Percentiles rank a stretch among this genome's conserved stretches.
These are phyloP conservation scores for Ormyrus rosae DNA, from an alignment of 2,888 invertebrate genomes.

Conservation along the genomic window DNA sequence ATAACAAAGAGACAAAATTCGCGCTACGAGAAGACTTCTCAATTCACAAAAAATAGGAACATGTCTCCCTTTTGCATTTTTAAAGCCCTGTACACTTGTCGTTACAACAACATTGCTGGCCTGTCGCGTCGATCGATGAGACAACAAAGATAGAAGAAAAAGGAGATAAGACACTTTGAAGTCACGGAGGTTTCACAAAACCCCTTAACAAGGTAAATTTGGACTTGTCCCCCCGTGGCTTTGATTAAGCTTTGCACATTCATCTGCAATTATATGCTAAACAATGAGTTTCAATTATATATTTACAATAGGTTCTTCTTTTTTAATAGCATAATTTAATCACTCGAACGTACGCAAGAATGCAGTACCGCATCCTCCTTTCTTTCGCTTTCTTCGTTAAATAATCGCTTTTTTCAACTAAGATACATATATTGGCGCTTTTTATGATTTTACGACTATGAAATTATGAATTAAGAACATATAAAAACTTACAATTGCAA, in stretches of 20 bases:
- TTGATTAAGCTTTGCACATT: conserved; percentile 64
- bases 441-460: conserved; percentile 69
- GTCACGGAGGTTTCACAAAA: conserved; percentile 66
- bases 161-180: conserved; percentile 73
- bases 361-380: conserved; percentile 33
- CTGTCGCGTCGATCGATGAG: conserved; percentile 62
- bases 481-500: conserved; percentile 72
- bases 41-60: conserved; percentile 57
- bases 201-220: conserved; percentile 54
- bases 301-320: conserved; percentile 54
- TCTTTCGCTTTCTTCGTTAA: conserved; percentile 49
- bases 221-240: conserved; percentile 68
- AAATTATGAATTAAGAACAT: conserved; percentile 70
- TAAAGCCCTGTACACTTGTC: conserved; percentile 50
- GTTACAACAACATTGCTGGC: conserved; percentile 62
- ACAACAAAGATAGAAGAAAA: conserved; percentile 67
- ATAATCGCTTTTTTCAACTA: conserved; percentile 51
- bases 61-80: conserved; percentile 54
- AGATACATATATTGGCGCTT: conserved; percentile 56
- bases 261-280: conserved; percentile 58
- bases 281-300: conserved; percentile 57
- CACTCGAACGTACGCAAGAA: conserved; percentile 49
- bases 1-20: conserved; percentile 54
- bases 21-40: conserved; percentile 53
- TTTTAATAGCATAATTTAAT: conserved; percentile 57